Evolutionary conservation across 2,113 vertebrate genomes (phyloP), one percentile per base, ranked within the genome.

Genomic region (Lepus americanus): DNA sequence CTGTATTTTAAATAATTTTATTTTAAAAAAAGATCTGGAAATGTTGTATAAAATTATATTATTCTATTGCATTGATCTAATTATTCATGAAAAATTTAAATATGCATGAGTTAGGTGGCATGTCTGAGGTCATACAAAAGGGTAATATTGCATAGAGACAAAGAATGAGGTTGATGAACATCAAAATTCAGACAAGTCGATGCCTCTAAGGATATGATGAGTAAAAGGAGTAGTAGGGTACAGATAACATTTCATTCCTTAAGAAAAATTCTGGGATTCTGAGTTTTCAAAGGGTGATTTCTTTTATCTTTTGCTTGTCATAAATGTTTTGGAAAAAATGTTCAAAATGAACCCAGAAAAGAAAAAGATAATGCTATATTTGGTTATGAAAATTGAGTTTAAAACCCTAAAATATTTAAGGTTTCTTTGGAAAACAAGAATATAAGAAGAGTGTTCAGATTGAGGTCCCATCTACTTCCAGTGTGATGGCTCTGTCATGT

Each of bases 41-140:
- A 59, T 17, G 17, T 77, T 39, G 53, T 36, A 23, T 64, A 85
- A 96, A 80, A 72, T 44, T 61, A 0, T 66, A 29, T 61, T 66
- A 49, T 51, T 76, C 61, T 78, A 20, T 22, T 70, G n/a, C 23
- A 31, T 31, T 49, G 27, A 80, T 91, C 69, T 59, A 12, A 59
- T 80, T 88, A 81, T 74, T 93, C 29, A 76, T 80, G 72, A 80
- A 96, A 77, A 86, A 20, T 89, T 66, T 39, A 27, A 90, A 44
- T 36, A 49, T 5, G 11, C 31, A 11, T 76, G 31, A 14, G 33
- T 93, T 90, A 79, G 44, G n/a, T 51, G 44, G 25, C 29, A 81
- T 89, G 51, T 44, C 2, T 61, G 89, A 84, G 36, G 19, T 78
- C 27, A 55, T 16, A 3, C 44, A 19, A 93, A 64, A 81, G 13